Conservation (phyloP, 2,888 invertebrate genomes). For the Hirtodrosophila cameraria region DNA sequence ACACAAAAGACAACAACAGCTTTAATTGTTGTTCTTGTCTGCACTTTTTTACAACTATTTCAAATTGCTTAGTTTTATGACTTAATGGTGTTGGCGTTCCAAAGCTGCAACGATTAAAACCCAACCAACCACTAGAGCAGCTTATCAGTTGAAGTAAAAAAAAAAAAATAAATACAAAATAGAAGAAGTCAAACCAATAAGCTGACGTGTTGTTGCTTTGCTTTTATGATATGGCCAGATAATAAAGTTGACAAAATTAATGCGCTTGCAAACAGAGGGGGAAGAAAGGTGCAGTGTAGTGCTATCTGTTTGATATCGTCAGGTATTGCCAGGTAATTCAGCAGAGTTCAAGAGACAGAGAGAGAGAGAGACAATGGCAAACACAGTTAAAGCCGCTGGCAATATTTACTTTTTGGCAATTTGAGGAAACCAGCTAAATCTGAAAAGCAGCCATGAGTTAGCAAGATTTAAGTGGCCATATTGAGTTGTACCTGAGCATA, state of each 20-base stretch:
- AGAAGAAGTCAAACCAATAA: slow-evolving; percentile 26
- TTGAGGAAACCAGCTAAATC: background rate
- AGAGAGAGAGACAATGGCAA: slow-evolving; percentile 34
- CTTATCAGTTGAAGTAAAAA: slow-evolving; percentile 43
- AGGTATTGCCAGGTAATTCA: slow-evolving; percentile 1
- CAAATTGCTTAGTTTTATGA: slow-evolving; percentile 45
- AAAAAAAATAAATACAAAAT: background rate
- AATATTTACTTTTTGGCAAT: slow-evolving; percentile 22
- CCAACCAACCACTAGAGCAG: slow-evolving; percentile 30
- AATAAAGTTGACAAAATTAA: slow-evolving; percentile 62
- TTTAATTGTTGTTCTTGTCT: slow-evolving; percentile 47
- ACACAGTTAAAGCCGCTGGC: slow-evolving; percentile 28
- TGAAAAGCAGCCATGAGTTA: slow-evolving; percentile 35
- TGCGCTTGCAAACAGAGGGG: slow-evolving; percentile 32
- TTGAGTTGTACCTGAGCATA: slow-evolving; percentile 27
- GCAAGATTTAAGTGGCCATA: slow-evolving; percentile 33
- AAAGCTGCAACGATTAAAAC: slow-evolving; percentile 41
- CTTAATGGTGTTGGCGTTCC: slow-evolving; percentile 34
- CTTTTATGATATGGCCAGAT: slow-evolving; percentile 53
- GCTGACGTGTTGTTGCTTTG: slow-evolving; percentile 40
- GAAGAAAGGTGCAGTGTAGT: background rate
- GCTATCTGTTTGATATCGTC: background rate
- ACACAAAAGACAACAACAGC: slow-evolving; percentile 26
- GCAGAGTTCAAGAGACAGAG: background rate
- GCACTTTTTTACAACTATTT: slow-evolving; percentile 31